Evolutionary conservation across 2,113 vertebrate species (phyloP).

Genomic region (Psilopogon haemacephalus): DNA sequence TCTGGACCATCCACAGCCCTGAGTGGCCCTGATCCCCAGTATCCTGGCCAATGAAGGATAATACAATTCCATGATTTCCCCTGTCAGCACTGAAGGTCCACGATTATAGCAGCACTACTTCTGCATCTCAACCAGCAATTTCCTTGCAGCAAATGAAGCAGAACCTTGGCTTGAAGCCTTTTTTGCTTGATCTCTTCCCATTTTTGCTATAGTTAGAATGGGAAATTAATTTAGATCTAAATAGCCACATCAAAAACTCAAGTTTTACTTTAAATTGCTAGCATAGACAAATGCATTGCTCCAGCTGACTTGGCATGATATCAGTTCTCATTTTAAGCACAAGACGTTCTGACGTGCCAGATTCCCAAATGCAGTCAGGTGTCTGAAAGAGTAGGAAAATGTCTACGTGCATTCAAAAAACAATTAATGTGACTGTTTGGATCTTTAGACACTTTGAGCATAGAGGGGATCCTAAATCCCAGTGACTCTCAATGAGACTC

Average conservation of each 20-base stretch:
- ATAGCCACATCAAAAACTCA: neutral
- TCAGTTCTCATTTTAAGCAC: neutral
- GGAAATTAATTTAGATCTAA: neutral
- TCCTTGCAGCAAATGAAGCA: neutral
- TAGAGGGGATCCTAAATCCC: neutral
- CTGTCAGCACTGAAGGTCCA: neutral
- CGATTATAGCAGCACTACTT: fast-evolving
- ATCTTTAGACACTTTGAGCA: neutral
- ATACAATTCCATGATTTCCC: neutral
- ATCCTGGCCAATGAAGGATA: neutral
- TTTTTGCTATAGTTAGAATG: neutral
- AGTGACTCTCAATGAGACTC: neutral
- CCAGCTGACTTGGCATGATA: neutral
- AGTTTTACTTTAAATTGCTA: neutral
- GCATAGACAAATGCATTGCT: neutral
- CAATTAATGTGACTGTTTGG: neutral
- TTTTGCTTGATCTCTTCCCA: neutral
- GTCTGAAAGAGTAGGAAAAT: neutral
- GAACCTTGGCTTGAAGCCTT: neutral
- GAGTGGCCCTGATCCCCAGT: neutral
- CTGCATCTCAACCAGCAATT: neutral
- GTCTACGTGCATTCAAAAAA: neutral
- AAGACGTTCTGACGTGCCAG: neutral
- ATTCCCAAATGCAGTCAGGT: neutral
- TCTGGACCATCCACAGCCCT: neutral